Conservation (phyloP, 2,888 invertebrate genomes). For the Chymomyza fuscimana region DNA sequence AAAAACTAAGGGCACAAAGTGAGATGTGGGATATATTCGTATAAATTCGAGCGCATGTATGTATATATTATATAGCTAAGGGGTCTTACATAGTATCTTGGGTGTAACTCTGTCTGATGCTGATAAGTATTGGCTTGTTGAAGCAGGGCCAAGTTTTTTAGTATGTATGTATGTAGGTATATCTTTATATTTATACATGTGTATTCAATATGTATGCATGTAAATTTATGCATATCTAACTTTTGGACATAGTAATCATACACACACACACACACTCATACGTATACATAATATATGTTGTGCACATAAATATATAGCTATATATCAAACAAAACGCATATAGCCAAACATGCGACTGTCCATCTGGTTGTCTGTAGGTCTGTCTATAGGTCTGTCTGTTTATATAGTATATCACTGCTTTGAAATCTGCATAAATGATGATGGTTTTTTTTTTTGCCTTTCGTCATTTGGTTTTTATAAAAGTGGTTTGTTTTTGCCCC, state of each 20-base stretch:
- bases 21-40: constrained; percentile 33
- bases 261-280: neutral
- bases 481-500: constrained; percentile 27
- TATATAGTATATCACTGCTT: constrained; percentile 52
- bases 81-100: neutral
- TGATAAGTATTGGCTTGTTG: neutral
- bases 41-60: neutral
- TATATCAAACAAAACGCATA: constrained; percentile 19
- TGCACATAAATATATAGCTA: constrained; percentile 9
- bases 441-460: constrained; percentile 59
- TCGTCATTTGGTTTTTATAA: constrained; percentile 62
- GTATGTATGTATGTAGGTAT: constrained; percentile 6
- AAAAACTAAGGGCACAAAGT: constrained; percentile 23
- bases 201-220: constrained; percentile 25
- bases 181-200: neutral
- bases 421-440: constrained; percentile 73
- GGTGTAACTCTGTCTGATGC: constrained; percentile 4
- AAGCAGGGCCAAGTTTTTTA: neutral
- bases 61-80: neutral
- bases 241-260: constrained; percentile 19
- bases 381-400: neutral
- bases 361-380: neutral
- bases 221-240: constrained; percentile 65
- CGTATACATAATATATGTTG: neutral
- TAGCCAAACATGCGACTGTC: neutral